Base-by-base conservation (phyloP, 2,113 vertebrate species). In the Pseudorasbora parva region DNA sequence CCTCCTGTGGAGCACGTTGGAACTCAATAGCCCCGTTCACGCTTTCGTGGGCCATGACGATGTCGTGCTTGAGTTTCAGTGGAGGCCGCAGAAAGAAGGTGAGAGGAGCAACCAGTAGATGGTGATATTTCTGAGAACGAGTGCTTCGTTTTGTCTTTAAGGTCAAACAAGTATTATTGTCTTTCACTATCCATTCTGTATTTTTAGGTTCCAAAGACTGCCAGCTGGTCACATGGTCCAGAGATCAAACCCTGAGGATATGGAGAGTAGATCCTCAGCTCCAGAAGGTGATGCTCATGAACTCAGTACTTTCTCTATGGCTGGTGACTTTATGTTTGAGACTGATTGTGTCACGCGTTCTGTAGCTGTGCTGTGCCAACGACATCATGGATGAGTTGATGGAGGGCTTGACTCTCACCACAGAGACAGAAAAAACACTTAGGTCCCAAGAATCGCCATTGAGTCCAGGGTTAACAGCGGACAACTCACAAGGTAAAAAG, bases 1-100 rank as follows among this genome's bases (percentile, higher is more conserved):
- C 4, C 93, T 99, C 1, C 92, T 99, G 19, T 99, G 98, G 98
- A 98, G 97, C 15, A 94, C 96, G 19, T 94, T 95, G 56, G 97
- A 99, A 87, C 92, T 99, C 86, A 97, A 98, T 91, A 96, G 95
- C 0, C 98, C 98, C 0, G 97, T 99, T 4, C 98, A 99, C 60
- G 98, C 98, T 83, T 99, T 99, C 0, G 97, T 99, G 14, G 98
- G 98, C 6, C 97, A 99, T 0, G 97, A 99, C 15, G 98, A 99
- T 0, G 98, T 99, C 57, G 98, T 99, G 59, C 93, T 99, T 21
- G 98, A 99, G 89, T 99, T 99, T 91, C 97, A 98, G 91, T 99
- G 98, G 98, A 93, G 98, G 69, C 96, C 96, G 10, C 98, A 99
- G 91, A 98, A 97, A 89, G 97, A 98, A 94, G 98, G 98, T 98